Evolutionary conservation across 2,888 invertebrate species (phyloP), one percentile per base, ranked within the genome.

Genomic region (Dendrolimus houi): DNA sequence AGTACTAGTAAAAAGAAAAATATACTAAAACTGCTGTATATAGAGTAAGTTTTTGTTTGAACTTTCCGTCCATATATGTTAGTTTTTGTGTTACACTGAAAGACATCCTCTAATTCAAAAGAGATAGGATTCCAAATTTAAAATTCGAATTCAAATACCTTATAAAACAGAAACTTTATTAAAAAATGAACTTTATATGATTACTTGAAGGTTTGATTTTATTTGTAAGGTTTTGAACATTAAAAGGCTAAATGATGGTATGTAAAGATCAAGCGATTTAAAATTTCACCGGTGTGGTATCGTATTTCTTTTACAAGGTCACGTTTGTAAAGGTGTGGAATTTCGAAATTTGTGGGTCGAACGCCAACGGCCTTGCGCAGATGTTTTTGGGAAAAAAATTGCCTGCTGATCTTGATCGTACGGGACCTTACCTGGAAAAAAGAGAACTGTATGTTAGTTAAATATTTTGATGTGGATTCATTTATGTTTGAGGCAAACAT

Each of bases 381-480:
- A 47, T 47, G 47, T 47, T 12, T 47, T 6, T 6, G 29, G 6
- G 3, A 29, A 29, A 47, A 47, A 47, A 47, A 47, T 10, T 47
- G 47, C 47, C 9, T 47, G 47, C 12, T 47, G 29, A 29, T 29
- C 29, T 29, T 47, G 9, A 10, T 41, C n/a, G 40, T 12, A n/a
- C 54, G 41, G 57, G 57, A 54, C 40, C 54, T 54, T 57, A 57
- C 57, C 57, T 57, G 57, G 14, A 52, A 57, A 40, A 47, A 54
- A 54, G 52, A 54, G 54, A 54, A 52, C 8, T 17, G 52, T 29
- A 52, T 40, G 12, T 56, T 56, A 40, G 52, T 47, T 17, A 2
- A 17, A 29, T 29, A 29, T 6, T 29, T 29, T 29, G 14, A 29
- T 29, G 29, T 29, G 29, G 29, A 29, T 29, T 29, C 29, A 29